phyloP scores from a whole-genome alignment of 2,113 vertebrate genomes.

The Gila orcuttii region DNA sequence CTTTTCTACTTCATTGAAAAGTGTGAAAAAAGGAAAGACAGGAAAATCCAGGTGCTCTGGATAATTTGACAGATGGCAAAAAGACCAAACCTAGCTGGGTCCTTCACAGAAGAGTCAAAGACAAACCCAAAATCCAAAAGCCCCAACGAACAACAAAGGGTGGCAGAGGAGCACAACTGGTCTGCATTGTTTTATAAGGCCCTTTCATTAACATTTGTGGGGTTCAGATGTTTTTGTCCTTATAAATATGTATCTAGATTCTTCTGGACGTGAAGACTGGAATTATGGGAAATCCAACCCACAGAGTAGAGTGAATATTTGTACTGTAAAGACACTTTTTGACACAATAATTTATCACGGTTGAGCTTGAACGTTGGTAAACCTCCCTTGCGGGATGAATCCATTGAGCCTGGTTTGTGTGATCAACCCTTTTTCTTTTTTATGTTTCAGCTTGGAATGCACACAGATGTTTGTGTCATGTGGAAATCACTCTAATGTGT shows the following conservation, averaged over 20 bases:
- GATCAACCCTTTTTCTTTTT: constrained; percentile 31
- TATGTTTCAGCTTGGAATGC: constrained; percentile 43
- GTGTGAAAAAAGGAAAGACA: constrained; percentile 32
- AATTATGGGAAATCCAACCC: constrained; percentile 4
- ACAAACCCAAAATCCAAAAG: constrained; percentile 29
- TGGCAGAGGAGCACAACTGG: constrained; percentile 45
- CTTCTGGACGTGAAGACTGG: constrained; percentile 32
- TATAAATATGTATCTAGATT: constrained; percentile 26
- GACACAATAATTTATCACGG: constrained; percentile 45
- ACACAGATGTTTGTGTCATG: constrained; percentile 25
- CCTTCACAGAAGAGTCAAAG: constrained; percentile 38
- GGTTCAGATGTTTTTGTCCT: constrained; percentile 43
- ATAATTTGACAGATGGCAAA: constrained; percentile 18
- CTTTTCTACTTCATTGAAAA: constrained; percentile 50
- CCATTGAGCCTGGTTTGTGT: constrained; percentile 27
- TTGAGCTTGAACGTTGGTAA: constrained; percentile 39
- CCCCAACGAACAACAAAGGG: constrained; percentile 43
- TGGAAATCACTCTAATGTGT: background rate
- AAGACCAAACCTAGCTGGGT: constrained; percentile 27
- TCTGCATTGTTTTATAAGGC: constrained; percentile 41
- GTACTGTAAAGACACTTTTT: constrained; percentile 54
- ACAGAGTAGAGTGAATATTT: constrained; percentile 39
- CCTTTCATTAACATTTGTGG: constrained; percentile 28
- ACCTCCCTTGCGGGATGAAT: constrained; percentile 5
- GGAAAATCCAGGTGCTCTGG: constrained; percentile 28